A percentile compares a stretch with the other conserved stretches of the same genome.
Evolutionary conservation across 2,888 invertebrate genomes (phyloP).

Genomic region (Caenorhabditis japonica): DNA sequence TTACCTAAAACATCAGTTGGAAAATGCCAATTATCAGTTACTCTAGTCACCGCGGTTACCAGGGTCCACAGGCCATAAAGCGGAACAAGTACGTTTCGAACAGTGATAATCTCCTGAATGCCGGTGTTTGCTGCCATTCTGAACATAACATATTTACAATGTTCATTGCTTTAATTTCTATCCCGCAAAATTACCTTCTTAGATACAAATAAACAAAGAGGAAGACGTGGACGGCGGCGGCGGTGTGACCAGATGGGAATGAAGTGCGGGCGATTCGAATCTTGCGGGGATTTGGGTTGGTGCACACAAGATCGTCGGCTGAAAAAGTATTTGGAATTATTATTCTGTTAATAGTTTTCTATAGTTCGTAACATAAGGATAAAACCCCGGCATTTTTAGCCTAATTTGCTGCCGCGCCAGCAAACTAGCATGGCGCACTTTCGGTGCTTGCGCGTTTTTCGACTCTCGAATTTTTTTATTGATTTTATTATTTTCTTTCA

Average conservation of each 20-base stretch:
- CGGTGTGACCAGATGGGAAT: constrained; percentile 77
- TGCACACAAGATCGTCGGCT: constrained; percentile 61
- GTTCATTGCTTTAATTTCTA: background rate
- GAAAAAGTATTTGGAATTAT: too few relatives aligned
- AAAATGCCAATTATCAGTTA: constrained; percentile 77
- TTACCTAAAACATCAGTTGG: constrained; percentile 75
- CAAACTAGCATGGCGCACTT: too few relatives aligned
- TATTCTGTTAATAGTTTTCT: too few relatives aligned
- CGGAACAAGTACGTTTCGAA: constrained; percentile 54
- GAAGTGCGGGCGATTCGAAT: constrained; percentile 73
- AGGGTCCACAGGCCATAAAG: constrained; percentile 56
- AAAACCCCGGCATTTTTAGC: too few relatives aligned
- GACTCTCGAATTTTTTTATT: too few relatives aligned
- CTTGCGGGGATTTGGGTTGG: constrained; percentile 54
- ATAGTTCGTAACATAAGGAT: too few relatives aligned
- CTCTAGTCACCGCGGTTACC: constrained; percentile 68
- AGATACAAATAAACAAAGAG: constrained; percentile 70
- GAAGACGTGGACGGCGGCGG: constrained; percentile 70
- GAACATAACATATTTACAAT: constrained; percentile 3
- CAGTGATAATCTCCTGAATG: constrained; percentile 36
- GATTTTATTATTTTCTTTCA: too few relatives aligned
- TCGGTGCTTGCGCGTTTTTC: too few relatives aligned
- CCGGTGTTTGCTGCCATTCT: constrained; percentile 55
- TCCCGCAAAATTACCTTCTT: constrained; percentile 40
- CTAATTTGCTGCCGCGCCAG: too few relatives aligned